Evolutionary conservation across 2,888 invertebrate species (phyloP), one percentile per base, ranked within the genome.

Genomic region (Lasiommata megera): DNA sequence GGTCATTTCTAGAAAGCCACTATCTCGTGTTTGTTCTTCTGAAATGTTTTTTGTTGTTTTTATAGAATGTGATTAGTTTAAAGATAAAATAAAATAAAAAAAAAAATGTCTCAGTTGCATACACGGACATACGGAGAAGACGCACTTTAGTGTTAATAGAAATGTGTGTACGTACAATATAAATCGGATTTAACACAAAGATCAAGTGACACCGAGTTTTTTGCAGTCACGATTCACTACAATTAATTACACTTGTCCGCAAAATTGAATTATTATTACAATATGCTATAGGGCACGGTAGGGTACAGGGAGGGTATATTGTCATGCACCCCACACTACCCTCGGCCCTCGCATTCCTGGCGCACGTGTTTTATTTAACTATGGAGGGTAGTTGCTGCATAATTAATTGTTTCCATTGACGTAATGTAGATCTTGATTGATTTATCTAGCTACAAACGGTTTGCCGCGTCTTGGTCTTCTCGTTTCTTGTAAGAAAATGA

Each of bases 261-360:
- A 70, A 75, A 77, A 80, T 80, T 75, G 74, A 77, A 79, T 81
- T 79, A 79, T 79, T 80, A 80, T 82, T 77, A 60, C 62, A 74
- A 75, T 74, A 74, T 73, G 78, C 73, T 71, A 40, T 50, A 53
- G 63, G 70, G 67, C 65, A 65, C 64, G 65, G 61, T 54, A 52
- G 12, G 1, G 31, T 34, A 34, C 11, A 63, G 64, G 66, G 60
- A 55, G 54, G 16, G 47, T 43, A 54, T 73, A 76, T 82, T 77
- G 73, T 73, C 67, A 72, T 71, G 70, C 75, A 73, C 75, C 74
- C 75, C 63, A 54, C 78, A 76, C 61, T 62, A 65, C 23, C 46
- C 61, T 57, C 65, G 55, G 64, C 68, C 67, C 63, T 65, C 61
- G 57, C 65, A 62, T 69, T 66, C 65, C 71, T 66, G 61, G 71